Evolutionary conservation across 2,888 invertebrate species (phyloP), one percentile per base, ranked within the genome.

Genomic region (Drosophila meridiana): DNA sequence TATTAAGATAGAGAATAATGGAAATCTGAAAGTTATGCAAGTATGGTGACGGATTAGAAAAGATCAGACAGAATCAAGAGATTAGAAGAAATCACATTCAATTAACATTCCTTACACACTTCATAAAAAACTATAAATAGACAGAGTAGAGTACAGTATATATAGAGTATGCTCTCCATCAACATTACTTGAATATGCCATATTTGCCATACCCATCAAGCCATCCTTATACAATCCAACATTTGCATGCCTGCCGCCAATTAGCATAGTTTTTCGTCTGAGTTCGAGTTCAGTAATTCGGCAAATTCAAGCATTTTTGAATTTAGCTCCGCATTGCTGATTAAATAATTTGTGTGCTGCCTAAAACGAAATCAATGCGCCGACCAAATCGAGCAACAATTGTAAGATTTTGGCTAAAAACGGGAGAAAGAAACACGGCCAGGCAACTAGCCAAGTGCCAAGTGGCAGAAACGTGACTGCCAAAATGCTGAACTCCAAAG

Each of bases 381-480:
- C 57, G 40, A 48, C 62, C 58, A 62, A 57, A 58, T 43, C 57
- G 58, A 34, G 40, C 82, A 53, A 61, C 82, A 78, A 82, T 76
- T 78, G 73, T 76, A 64, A 56, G 53, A 67, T 58, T 64, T 66
- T 52, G 65, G n/a, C 26, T 34, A 38, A 65, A 63, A 45, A 45
- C 52, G 45, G 71, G 71, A 53, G 32, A 34, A 40, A 65, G 59
- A 69, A 64, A 45, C 3, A 45, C 26, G 36, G 20, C 40, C 30
- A 68, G 69, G 61, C 79, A 72, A 79, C 30, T 3, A 30, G 56
- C n/a, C 9, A 30, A 30, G 86, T 86, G 89, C 77, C 86, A 91
- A 91, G 91, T 89, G 90, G 82, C 91, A 91, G 80, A 81, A 86
- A 90, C 91, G 91, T 91, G 90, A 90, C 90, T 90, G 65, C 68